Percentiles rank a stretch among this genome's conserved stretches.
Evolutionary conservation across 2,888 invertebrate genomes (phyloP).

Genomic region (Drosophila macrospina): DNA sequence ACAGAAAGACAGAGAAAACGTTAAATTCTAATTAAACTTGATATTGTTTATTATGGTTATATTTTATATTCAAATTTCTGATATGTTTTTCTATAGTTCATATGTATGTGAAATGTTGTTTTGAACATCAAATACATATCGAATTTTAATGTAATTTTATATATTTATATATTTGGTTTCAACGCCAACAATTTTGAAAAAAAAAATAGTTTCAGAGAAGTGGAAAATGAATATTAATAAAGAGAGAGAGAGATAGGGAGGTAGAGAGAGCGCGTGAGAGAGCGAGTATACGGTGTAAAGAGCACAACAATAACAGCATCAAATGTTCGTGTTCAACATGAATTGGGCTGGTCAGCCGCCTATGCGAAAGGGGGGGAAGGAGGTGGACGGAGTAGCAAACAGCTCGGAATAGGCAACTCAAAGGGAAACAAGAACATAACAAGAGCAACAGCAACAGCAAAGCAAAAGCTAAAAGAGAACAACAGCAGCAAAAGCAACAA

Average conservation of each 20-base stretch:
- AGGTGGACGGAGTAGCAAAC: neutral
- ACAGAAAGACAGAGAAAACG: neutral
- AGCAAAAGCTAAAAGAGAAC: slow-evolving; percentile 21
- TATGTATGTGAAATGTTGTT: no score
- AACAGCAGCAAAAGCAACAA: slow-evolving; percentile 16
- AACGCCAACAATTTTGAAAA: no score
- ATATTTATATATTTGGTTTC: no score
- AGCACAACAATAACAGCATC: neutral
- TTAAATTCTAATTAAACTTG: no score
- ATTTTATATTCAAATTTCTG: no score
- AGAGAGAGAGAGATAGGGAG: slow-evolving; percentile 17
- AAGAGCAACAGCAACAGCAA: slow-evolving; percentile 5
- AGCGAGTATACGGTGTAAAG: neutral
- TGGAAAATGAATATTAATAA: neutral
- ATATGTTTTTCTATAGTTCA: no score
- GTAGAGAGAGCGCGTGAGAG: no score
- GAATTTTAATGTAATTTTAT: no score
- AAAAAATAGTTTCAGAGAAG: no score
- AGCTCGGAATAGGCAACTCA: slow-evolving; percentile 24
- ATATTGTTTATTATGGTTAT: no score
- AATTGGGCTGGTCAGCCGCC: slow-evolving; percentile 4
- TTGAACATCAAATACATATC: no score
- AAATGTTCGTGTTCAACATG: slow-evolving; percentile 10
- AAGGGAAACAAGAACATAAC: slow-evolving; percentile 17
- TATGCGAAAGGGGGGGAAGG: neutral